Evolutionary conservation across 2,888 invertebrate species (phyloP).

Genomic region (Gnatocerus cornutus): DNA sequence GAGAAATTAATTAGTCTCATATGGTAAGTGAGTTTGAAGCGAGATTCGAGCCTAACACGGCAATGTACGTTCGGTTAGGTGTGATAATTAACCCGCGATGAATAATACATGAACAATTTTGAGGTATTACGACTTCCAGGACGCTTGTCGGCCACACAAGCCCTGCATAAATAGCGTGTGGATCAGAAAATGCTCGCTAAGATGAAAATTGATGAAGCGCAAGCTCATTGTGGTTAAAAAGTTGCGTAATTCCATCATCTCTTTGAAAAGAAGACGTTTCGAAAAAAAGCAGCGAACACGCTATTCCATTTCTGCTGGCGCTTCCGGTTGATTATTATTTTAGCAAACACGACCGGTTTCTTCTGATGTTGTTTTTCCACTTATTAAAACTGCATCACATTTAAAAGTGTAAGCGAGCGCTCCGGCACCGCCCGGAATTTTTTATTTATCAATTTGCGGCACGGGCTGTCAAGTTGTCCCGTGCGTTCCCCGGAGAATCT

Average conservation of each 20-base stretch:
- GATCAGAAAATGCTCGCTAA: not conserved
- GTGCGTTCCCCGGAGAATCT: constrained; percentile 50
- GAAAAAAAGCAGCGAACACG: no score
- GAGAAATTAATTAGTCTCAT: constrained; percentile 51
- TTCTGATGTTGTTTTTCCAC: constrained; percentile 24
- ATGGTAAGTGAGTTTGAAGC: constrained; percentile 49
- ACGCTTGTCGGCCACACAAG: constrained; percentile 48
- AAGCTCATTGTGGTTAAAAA: constrained; percentile 3
- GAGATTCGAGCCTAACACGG: constrained; percentile 44
- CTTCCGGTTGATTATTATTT: constrained; percentile 19
- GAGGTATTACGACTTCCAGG: constrained; percentile 51
- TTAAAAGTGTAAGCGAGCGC: constrained; percentile 24
- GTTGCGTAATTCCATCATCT: no score
- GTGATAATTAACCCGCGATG: constrained; percentile 55
- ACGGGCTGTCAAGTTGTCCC: constrained; percentile 46
- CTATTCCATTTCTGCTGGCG: no score
- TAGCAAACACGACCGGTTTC: constrained; percentile 15
- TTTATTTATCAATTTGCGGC: constrained; percentile 44
- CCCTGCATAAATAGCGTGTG: constrained; percentile 28
- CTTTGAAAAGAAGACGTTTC: no score
- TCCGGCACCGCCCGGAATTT: constrained; percentile 19
- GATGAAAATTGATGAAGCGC: not conserved
- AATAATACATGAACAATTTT: constrained; percentile 57
- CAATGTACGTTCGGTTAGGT: constrained; percentile 42
- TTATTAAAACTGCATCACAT: constrained; percentile 36